phyloP scores from a whole-genome alignment of 2,113 vertebrate genomes.

The Saimiri boliviensis region DNA sequence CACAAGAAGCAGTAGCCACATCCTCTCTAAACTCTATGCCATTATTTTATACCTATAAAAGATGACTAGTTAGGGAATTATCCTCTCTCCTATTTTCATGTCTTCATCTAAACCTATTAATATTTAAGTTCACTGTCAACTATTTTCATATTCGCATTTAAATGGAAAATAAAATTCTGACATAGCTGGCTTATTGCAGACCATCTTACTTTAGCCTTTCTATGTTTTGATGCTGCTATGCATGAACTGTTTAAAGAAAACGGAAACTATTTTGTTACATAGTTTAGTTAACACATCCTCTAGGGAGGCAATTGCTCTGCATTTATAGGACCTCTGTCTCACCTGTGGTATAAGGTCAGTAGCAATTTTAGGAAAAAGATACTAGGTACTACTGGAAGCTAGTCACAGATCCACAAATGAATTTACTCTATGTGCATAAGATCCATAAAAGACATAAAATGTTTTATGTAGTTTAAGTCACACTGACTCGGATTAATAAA shows the following conservation, averaged over 20 bases:
- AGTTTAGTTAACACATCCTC: background rate
- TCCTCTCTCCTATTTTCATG: background rate
- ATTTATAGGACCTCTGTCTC: background rate
- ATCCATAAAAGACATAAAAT: conserved; percentile 52
- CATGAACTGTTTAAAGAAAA: conserved; percentile 13
- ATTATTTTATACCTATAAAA: background rate
- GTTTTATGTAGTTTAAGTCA: conserved; percentile 67
- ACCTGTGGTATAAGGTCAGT: background rate
- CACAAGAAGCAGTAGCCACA: background rate
- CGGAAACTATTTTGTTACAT: background rate
- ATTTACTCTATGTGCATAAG: background rate
- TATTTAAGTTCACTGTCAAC: background rate
- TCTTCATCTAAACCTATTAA: background rate
- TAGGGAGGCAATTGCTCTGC: background rate
- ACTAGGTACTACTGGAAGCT: background rate
- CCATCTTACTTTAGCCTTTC: background rate
- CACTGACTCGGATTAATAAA: conserved; percentile 64
- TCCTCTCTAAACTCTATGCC: background rate
- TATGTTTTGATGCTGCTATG: background rate
- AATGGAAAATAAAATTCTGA: conserved; percentile 43
- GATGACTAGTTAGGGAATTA: background rate
- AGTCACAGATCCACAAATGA: conserved; percentile 6
- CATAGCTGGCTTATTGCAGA: background rate
- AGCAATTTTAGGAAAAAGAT: background rate
- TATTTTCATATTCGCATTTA: conserved; percentile 29